Percentiles rank a stretch among this genome's conserved stretches.
Conservation (phyloP, 2,888 invertebrate species). For the Polietes domitor region DNA sequence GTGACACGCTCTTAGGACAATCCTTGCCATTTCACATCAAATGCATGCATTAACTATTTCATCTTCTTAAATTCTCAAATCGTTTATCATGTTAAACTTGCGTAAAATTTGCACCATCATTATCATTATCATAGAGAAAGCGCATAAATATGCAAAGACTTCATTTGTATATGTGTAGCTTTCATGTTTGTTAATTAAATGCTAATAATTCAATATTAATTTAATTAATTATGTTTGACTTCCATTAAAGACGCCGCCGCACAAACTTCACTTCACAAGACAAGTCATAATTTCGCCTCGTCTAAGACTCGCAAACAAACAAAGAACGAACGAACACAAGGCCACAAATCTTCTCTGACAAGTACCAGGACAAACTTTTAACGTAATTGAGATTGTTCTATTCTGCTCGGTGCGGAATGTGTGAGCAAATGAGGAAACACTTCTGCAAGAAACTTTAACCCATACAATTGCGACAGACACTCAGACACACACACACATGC, state of each 20-base stretch:
- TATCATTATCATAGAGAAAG: too few relatives aligned
- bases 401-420: background rate
- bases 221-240: conserved; percentile 50
- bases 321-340: conserved; percentile 39
- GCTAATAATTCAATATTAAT: conserved; percentile 62
- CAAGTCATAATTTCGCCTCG: conserved; percentile 43
- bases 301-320: background rate
- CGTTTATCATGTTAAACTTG: too few relatives aligned
- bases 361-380: conserved; percentile 64
- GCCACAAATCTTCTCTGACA: conserved; percentile 64
- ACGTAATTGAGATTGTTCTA: conserved; percentile 48
- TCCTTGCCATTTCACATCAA: too few relatives aligned
- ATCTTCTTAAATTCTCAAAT: too few relatives aligned
- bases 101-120: too few relatives aligned
- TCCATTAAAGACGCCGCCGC: conserved; percentile 28
- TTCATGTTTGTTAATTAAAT: conserved; percentile 51
- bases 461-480: background rate
- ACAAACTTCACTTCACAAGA: conserved; percentile 40
- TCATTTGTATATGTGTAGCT: background rate
- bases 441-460: background rate
- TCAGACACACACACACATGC: background rate
- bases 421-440: background rate
- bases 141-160: background rate
- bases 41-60: too few relatives aligned
- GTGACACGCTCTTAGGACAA: too few relatives aligned